Percentiles rank a stretch among this genome's conserved stretches.
These are phyloP conservation scores for Tyrannus savana DNA, from an alignment of 2,113 vertebrate species.

Conservation along the genomic window DNA sequence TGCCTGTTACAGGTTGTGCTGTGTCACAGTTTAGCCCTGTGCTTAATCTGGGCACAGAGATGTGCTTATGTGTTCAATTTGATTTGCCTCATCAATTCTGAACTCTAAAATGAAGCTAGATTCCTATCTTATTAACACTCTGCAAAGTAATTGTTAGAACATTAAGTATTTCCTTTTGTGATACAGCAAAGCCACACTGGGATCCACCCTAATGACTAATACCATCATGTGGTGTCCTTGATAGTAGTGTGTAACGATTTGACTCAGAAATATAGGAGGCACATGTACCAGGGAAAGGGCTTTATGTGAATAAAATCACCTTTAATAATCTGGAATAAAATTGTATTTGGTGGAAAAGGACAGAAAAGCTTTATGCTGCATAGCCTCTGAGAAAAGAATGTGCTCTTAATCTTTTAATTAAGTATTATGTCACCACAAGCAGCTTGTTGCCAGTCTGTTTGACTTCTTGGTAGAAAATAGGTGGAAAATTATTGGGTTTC, in stretches of 20 bases:
- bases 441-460: not conserved
- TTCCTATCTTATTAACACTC: not conserved
- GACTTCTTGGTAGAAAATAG: not conserved
- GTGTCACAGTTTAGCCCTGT: not conserved
- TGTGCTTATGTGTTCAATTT: not conserved
- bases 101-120: not conserved
- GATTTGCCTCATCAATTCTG: not conserved
- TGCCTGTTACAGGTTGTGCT: not conserved
- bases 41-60: not conserved
- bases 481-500: not conserved
- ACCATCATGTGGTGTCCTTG: not conserved
- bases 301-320: not conserved
- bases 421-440: not conserved
- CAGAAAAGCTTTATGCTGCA: not conserved
- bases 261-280: not conserved
- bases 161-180: not conserved
- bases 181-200: not conserved
- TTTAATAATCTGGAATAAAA: not conserved
- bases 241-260: not conserved
- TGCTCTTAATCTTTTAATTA: not conserved
- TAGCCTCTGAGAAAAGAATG: not conserved
- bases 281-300: not conserved
- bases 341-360: not conserved
- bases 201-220: slow-evolving; percentile 18
- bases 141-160: not conserved